These are phyloP conservation scores for Danio albolineatus DNA, from an alignment of 2,797 vertebrate species.

Conservation along the genomic window DNA sequence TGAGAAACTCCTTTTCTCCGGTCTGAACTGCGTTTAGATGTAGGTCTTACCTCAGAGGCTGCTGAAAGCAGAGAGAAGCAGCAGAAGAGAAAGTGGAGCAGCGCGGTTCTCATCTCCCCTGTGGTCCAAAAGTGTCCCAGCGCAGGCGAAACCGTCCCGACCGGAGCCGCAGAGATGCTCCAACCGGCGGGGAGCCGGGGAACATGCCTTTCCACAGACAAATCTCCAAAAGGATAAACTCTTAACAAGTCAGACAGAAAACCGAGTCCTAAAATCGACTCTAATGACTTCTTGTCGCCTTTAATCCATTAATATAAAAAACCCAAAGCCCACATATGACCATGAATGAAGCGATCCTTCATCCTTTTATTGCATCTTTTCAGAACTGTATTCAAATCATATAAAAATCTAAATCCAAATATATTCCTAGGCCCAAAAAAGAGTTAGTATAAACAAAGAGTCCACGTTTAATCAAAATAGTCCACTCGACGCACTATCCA, in stretches of 20 bases:
- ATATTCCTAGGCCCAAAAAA: background rate
- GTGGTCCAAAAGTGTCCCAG: constrained; percentile 76
- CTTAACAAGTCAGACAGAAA: background rate
- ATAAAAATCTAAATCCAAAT: constrained; percentile 3
- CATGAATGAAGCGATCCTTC: constrained; percentile 9
- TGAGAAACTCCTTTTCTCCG: background rate
- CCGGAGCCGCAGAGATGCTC: constrained; percentile 87
- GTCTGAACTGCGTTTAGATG: background rate
- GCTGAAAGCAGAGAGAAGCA: constrained; percentile 85
- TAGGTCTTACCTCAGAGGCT: constrained; percentile 82
- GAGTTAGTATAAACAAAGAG: background rate
- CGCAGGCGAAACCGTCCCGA: constrained; percentile 78
- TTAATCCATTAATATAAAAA: background rate
- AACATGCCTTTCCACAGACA: constrained; percentile 80
- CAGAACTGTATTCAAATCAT: background rate
- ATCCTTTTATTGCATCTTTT: constrained; percentile 1
- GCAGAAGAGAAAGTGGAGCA: constrained; percentile 86
- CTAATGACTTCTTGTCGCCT: background rate
- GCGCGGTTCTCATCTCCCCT: constrained; percentile 92
- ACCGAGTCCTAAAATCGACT: background rate
- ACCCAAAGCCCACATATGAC: background rate
- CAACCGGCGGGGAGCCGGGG: constrained; percentile 80
- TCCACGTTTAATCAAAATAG: constrained; percentile 19
- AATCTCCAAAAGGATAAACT: constrained; percentile 20
- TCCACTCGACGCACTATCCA: constrained; percentile 1